Percentiles rank a stretch among this genome's conserved stretches.
Conservation (phyloP, 2,113 vertebrate species). For the Stomatorhinus ivindoensis region DNA sequence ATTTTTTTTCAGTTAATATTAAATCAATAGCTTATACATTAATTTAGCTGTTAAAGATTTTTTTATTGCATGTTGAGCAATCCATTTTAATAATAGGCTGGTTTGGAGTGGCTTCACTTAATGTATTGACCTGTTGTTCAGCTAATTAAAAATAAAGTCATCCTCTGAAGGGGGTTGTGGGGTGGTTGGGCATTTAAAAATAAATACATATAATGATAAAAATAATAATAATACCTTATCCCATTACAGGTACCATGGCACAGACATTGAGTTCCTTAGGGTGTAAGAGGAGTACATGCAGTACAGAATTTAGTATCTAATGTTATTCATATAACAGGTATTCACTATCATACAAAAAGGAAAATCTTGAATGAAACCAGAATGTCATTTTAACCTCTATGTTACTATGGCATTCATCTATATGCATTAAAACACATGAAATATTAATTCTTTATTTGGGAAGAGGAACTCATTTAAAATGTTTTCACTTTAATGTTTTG, state of each 20-base stretch:
- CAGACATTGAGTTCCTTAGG: not conserved
- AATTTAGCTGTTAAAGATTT: not conserved
- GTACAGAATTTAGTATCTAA: not conserved
- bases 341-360: not conserved
- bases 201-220: no score
- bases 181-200: no score
- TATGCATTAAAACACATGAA: not conserved
- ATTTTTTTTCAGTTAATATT: not conserved
- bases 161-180: no score
- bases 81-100: not conserved
- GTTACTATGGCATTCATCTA: not conserved
- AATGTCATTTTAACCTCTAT: not conserved
- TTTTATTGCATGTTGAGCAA: not conserved
- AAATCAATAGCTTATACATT: not conserved
- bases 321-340: not conserved
- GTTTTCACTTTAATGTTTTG: no score
- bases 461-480: not conserved
- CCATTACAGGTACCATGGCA: not conserved
- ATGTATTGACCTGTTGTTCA: no score
- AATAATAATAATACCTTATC: not conserved
- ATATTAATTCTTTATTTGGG: not conserved
- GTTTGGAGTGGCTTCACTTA: no score
- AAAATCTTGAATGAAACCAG: not conserved
- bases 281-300: not conserved
- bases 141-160: no score